phyloP scores from a whole-genome alignment of 2,113 vertebrate genomes.

The Plecotus auritus region DNA sequence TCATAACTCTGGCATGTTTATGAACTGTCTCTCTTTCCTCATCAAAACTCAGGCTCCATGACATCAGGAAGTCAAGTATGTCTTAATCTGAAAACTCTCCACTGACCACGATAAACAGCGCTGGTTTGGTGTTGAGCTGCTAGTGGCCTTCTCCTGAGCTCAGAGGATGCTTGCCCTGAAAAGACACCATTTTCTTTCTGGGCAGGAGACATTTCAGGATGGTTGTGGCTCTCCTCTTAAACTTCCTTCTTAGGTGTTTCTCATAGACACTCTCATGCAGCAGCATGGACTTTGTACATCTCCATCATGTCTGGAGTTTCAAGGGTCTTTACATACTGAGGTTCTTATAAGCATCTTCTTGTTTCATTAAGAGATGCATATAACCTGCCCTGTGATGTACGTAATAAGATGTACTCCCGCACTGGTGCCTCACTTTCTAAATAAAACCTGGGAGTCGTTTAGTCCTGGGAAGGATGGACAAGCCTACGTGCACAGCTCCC shows the following conservation, averaged over 20 bases:
- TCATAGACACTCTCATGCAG: background rate
- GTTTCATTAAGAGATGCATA: slow-evolving; percentile 89
- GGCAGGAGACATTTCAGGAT: background rate
- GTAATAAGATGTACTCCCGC: slow-evolving; percentile 91
- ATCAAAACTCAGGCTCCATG: background rate
- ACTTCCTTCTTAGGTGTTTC: background rate
- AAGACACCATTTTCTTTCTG: background rate
- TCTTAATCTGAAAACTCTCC: background rate
- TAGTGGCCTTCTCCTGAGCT: background rate
- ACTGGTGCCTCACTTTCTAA: background rate
- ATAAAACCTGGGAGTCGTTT: background rate
- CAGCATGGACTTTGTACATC: background rate
- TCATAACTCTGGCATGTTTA: background rate
- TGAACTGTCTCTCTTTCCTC: background rate
- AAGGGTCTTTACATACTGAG: slow-evolving; percentile 90
- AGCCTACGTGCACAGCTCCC: slow-evolving; percentile 88
- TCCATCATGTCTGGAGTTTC: slow-evolving; percentile 83
- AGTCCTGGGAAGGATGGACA: slow-evolving; percentile 90
- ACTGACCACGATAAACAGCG: background rate
- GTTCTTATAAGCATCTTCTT: slow-evolving; percentile 90
- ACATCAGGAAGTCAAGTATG: background rate
- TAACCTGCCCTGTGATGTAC: slow-evolving; percentile 89
- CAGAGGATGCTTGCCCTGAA: background rate
- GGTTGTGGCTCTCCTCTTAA: background rate
- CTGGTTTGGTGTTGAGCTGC: background rate